Evolutionary conservation across 2,797 vertebrate genomes (phyloP), one percentile per base, ranked within the genome.

Genomic region (Pipistrellus pygmaeus): DNA sequence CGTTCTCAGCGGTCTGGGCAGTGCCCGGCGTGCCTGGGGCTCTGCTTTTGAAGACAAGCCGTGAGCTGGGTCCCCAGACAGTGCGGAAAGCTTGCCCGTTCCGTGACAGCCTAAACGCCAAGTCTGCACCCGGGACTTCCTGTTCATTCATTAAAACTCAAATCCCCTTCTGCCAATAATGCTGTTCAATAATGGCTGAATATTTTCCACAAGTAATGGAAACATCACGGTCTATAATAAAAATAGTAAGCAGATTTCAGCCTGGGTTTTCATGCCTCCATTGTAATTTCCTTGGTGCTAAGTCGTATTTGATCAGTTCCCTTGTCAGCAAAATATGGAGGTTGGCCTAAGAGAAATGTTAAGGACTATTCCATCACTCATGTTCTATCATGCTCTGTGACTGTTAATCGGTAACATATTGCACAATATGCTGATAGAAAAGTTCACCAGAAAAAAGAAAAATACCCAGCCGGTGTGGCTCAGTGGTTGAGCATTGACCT

Each of bases 341-440:
- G 2, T 82, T 41, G 4, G 15, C 23, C n/a, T 64, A 30, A 46
- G 32, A 60, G 17, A 89, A 90, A 48, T 20, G 23, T 41, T 41
- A 55, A 46, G 6, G 9, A 62, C 68, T 5, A 21, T 76, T 88
- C 8, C 82, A 53, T 88, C 72, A 15, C 77, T 68, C 38, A 14
- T 1, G 27, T 32, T 76, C 32, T 66, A 17, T 17, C 68, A 32
- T 73, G 3, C 27, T 62, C 92, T 20, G 20, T 86, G 23, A 86
- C 85, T 73, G 51, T 57, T 81, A 46, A 84, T 68, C 15, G 32
- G 66, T 71, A 85, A 90, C 68, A 55, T 44, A 71, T 78, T 73
- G 94, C n/a, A 66, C 15, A 92, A 85, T 81, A 25, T 35, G 32
- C 32, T 46, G 14, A 18, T 7, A 75, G 46, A 17, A 25, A 92